These are phyloP conservation scores for Paracanthobrama guichenoti DNA, from an alignment of 2,113 vertebrate genomes.

Conservation along the genomic window DNA sequence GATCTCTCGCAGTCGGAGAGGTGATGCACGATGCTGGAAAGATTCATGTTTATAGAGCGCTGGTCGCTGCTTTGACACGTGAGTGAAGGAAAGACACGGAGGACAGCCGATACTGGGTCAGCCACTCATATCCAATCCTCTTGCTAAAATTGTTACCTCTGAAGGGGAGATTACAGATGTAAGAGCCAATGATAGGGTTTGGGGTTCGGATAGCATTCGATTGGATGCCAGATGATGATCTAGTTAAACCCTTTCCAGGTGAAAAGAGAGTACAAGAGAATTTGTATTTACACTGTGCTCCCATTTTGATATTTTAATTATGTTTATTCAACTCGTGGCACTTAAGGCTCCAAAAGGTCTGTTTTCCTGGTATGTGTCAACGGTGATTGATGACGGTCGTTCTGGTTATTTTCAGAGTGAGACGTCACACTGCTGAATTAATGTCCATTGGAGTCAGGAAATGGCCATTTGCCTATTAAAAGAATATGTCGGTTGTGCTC, in stretches of 20 bases:
- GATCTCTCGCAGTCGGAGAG: conserved; percentile 23
- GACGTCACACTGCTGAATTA: conserved; percentile 39
- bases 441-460: conserved; percentile 35
- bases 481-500: background rate
- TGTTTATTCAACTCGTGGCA: background rate
- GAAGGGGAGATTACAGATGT: conserved; percentile 44
- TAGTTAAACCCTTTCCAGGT: conserved; percentile 19
- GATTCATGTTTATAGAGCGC: conserved; percentile 43
- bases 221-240: conserved; percentile 28
- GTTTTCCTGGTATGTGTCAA: conserved; percentile 1
- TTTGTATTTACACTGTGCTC: conserved; percentile 48
- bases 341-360: background rate
- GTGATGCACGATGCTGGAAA: conserved; percentile 34
- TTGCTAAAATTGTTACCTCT: conserved; percentile 53
- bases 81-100: conserved; percentile 32
- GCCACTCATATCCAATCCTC: conserved; percentile 39
- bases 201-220: conserved; percentile 32
- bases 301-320: conserved; percentile 37
- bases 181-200: conserved; percentile 47
- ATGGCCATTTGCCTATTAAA: conserved; percentile 34
- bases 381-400: conserved; percentile 22
- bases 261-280: background rate
- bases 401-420: conserved; percentile 37
- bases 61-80: conserved; percentile 40
- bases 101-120: conserved; percentile 51